Percentiles rank a stretch among this genome's conserved stretches.
These are phyloP conservation scores for Murina feae DNA, from an alignment of 2,113 vertebrate genomes.

Conservation along the genomic window DNA sequence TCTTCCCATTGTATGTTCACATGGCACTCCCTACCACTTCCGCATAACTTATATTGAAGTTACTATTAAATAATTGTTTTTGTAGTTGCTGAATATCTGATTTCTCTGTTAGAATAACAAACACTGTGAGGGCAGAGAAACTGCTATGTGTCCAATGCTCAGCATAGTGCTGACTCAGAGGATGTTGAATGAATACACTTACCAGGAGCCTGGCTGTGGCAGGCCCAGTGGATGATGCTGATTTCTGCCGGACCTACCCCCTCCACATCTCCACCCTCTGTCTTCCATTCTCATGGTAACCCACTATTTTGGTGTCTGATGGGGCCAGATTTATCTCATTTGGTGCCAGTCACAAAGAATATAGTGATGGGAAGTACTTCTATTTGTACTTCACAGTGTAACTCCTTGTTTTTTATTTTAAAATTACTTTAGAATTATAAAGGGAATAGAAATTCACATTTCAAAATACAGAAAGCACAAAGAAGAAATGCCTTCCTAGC, in stretches of 20 bases:
- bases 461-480: conserved; percentile 26
- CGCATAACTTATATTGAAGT: neutral
- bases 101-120: conserved; percentile 33
- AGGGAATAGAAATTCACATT: neutral
- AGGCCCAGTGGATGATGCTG: neutral
- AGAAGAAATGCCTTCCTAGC: neutral
- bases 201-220: neutral
- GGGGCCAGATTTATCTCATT: neutral
- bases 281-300: neutral
- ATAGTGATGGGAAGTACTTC: conserved; percentile 16
- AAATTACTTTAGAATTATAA: conserved; percentile 28
- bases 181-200: neutral
- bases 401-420: neutral
- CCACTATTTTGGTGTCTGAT: conserved; percentile 5
- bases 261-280: neutral
- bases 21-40: neutral
- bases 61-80: neutral
- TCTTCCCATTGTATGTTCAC: neutral
- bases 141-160: neutral
- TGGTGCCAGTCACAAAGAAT: neutral
- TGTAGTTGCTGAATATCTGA: neutral
- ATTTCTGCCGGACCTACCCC: neutral
- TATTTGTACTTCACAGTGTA: neutral
- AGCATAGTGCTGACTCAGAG: neutral
- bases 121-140: neutral